Evolutionary conservation across 1,140 invertebrate species (phyloP).

Genomic region (Penaeus vannamei): DNA sequence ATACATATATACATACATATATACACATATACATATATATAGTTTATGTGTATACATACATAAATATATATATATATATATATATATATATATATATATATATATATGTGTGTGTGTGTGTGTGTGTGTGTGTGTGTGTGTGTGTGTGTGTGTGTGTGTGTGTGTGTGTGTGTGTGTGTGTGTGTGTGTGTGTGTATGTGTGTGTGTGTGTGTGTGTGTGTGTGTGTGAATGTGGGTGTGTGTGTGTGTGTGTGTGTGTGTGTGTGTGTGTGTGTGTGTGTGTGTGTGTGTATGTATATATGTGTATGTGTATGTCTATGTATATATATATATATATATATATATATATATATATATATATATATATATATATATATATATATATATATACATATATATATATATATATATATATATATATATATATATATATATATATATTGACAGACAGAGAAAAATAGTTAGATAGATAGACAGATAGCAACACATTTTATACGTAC

Average conservation of each 20-base stretch:
- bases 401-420: not conserved
- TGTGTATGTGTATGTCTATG: not conserved
- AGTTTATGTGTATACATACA: too few relatives aligned
- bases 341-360: conserved; percentile 5
- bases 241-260: not conserved
- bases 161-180: not conserved
- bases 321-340: not conserved
- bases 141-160: not conserved
- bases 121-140: too few relatives aligned
- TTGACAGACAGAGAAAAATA: too few relatives aligned
- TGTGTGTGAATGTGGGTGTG: not conserved
- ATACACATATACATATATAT: too few relatives aligned
- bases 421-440: too few relatives aligned
- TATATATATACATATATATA: not conserved
- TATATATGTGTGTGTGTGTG: not conserved
- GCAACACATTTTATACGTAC: not conserved
- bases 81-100: not conserved
- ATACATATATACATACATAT: too few relatives aligned
- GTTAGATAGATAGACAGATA: too few relatives aligned
- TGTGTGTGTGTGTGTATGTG: not conserved
- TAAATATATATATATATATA: too few relatives aligned
- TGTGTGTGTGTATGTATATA: not conserved
- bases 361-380: not conserved
- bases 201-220: not conserved
- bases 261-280: not conserved